Percentiles rank a stretch among this genome's conserved stretches.
These are phyloP conservation scores for Hyalella azteca DNA, from an alignment of 2,888 invertebrate genomes.

Conservation along the genomic window DNA sequence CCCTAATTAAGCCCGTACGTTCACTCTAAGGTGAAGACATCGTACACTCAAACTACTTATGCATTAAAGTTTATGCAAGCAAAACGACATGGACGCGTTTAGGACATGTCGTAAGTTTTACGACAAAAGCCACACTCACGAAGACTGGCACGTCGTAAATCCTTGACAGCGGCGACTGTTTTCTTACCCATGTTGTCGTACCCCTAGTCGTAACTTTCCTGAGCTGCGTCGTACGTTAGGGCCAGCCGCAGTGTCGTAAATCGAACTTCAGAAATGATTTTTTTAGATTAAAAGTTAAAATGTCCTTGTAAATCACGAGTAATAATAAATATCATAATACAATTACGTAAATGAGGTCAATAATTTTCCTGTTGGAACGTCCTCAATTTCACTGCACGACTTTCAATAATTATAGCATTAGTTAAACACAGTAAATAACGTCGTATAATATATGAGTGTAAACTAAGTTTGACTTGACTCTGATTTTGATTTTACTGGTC, in stretches of 20 bases:
- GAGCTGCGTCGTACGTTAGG: neutral
- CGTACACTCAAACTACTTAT: too few species aligned
- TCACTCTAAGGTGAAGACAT: too few species aligned
- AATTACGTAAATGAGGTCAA: neutral
- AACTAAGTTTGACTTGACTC: too few species aligned
- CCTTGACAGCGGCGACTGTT: conserved; percentile 25
- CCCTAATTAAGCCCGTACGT: too few species aligned
- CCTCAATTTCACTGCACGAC: neutral
- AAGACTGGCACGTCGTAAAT: conserved; percentile 27
- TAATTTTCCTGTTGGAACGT: neutral
- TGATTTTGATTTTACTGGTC: too few species aligned
- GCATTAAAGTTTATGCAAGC: too few species aligned
- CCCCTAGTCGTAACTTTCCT: neutral
- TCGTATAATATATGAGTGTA: too few species aligned
- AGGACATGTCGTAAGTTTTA: neutral
- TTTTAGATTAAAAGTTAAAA: neutral
- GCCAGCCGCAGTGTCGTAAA: neutral
- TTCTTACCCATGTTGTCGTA: conserved; percentile 34
- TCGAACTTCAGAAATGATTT: neutral
- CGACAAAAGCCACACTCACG: conserved; percentile 31
- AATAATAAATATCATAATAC: neutral
- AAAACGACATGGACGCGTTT: neutral
- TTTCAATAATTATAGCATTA: neutral
- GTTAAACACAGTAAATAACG: too few species aligned
- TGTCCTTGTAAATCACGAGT: neutral